phyloP scores from a whole-genome alignment of 2,888 invertebrate species.

The Spodoptera littoralis region DNA sequence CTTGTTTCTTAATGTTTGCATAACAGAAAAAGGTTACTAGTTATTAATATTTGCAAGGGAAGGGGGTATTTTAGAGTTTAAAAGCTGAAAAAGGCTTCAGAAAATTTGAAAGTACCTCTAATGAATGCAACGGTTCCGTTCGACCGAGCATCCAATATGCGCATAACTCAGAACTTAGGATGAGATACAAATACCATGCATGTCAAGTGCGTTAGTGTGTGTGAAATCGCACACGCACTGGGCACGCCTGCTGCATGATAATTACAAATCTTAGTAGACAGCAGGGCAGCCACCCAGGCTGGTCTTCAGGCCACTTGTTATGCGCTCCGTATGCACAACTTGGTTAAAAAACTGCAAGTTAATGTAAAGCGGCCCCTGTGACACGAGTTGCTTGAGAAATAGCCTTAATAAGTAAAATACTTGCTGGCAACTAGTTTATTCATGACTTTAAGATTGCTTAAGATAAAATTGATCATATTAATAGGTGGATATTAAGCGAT shows the following conservation, averaged over 20 bases:
- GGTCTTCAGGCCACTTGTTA: constrained; percentile 46
- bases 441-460: neutral
- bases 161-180: constrained; percentile 17
- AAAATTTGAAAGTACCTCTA: too few species aligned
- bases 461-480: too few species aligned
- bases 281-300: constrained; percentile 77
- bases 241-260: constrained; percentile 63
- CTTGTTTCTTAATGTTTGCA: too few species aligned
- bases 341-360: constrained; percentile 62
- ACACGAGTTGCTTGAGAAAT: constrained; percentile 44
- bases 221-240: constrained; percentile 37
- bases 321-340: constrained; percentile 38
- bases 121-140: too few species aligned
- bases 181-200: constrained; percentile 21
- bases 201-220: constrained; percentile 43
- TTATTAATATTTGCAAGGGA: too few species aligned
- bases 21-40: too few species aligned
- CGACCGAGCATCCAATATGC: constrained; percentile 7
- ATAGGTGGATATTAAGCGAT: too few species aligned
- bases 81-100: too few species aligned
- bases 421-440: constrained; percentile 17
- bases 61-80: too few species aligned
- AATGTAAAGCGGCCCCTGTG: constrained; percentile 47
- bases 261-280: constrained; percentile 70
- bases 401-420: constrained; percentile 4